Evolutionary conservation across 2,113 vertebrate species (phyloP).

Genomic region (Tupaia chinensis): DNA sequence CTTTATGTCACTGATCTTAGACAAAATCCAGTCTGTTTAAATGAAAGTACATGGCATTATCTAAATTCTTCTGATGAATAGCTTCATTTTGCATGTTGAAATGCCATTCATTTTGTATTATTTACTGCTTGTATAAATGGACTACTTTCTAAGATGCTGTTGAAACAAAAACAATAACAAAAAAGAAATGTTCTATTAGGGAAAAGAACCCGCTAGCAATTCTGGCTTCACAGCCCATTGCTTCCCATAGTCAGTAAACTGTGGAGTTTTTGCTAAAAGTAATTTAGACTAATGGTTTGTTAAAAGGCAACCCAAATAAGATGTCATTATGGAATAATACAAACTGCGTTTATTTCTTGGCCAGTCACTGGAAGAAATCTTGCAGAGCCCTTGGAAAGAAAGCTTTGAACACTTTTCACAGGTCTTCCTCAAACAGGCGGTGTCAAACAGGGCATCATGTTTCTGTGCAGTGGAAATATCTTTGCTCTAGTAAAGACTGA

Average conservation of each 20-base stretch:
- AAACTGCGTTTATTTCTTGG: not conserved
- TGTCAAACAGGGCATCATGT: not conserved
- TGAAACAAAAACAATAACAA: slow-evolving; percentile 47
- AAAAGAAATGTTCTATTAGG: not conserved
- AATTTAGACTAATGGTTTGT: slow-evolving; percentile 54
- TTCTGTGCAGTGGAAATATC: not conserved
- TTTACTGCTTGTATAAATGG: slow-evolving; percentile 43
- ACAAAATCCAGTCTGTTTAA: slow-evolving; percentile 28
- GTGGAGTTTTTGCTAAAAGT: not conserved
- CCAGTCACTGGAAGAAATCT: slow-evolving; percentile 10
- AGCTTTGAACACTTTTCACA: not conserved
- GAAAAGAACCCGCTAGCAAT: slow-evolving; percentile 56
- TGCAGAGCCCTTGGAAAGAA: slow-evolving; percentile 7
- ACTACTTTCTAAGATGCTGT: slow-evolving; percentile 39
- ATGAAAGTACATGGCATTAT: not conserved
- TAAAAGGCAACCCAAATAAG: not conserved
- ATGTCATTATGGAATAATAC: not conserved
- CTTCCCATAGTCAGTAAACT: slow-evolving; percentile 41
- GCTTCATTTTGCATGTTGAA: slow-evolving; percentile 42
- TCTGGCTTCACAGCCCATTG: not conserved
- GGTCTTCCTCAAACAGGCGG: not conserved
- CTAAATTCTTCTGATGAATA: slow-evolving; percentile 24
- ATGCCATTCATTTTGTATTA: not conserved
- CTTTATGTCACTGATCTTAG: slow-evolving; percentile 47
- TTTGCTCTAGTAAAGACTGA: not conserved